These are phyloP conservation scores for Nipponia nippon DNA, from an alignment of 2,113 vertebrate genomes.

Conservation along the genomic window DNA sequence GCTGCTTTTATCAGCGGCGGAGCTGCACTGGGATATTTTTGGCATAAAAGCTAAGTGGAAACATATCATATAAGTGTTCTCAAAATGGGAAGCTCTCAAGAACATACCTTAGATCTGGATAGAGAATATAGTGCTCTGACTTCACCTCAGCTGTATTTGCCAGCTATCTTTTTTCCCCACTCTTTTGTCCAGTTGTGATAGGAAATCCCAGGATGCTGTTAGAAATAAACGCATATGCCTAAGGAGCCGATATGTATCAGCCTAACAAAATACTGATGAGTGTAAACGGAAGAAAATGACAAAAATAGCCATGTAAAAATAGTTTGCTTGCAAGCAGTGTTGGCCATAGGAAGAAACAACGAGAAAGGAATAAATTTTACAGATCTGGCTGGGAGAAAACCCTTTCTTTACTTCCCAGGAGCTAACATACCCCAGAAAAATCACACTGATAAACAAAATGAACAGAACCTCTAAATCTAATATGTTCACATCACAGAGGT, in stretches of 20 bases:
- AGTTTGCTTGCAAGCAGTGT: background rate
- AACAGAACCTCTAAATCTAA: background rate
- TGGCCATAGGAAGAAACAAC: background rate
- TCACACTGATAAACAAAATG: background rate
- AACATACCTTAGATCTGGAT: conserved; percentile 18
- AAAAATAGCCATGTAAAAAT: background rate
- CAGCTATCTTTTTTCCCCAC: background rate
- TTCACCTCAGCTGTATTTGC: background rate
- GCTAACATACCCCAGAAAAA: background rate
- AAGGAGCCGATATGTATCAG: background rate
- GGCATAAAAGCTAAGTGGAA: conserved; percentile 37
- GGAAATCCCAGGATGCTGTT: background rate
- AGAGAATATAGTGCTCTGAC: background rate
- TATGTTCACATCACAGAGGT: background rate
- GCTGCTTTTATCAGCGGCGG: background rate
- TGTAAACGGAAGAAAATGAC: background rate
- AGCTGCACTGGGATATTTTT: conserved; percentile 23
- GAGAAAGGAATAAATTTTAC: background rate
- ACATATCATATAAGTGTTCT: background rate
- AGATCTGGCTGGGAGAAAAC: background rate
- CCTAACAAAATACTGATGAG: background rate
- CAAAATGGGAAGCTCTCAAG: conserved; percentile 21
- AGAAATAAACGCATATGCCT: background rate
- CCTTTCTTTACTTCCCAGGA: background rate
- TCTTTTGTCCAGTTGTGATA: background rate